Conservation (phyloP, 2,888 invertebrate species). For the Acronicta leporina region DNA sequence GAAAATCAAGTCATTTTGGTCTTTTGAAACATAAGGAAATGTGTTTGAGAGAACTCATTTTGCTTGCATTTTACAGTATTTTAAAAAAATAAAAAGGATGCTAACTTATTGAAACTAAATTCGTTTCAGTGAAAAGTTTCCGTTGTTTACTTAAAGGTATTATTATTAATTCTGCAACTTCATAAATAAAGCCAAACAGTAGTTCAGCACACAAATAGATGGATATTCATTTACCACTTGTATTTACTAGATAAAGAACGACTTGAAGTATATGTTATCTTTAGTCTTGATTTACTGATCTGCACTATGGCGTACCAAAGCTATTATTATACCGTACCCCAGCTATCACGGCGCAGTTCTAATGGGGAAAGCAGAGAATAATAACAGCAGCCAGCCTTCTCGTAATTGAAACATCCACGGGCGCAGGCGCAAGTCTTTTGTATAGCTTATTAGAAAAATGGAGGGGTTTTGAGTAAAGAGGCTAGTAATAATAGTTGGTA, state of each 20-base stretch:
- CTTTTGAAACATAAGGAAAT: not conserved
- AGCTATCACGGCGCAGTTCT: slow-evolving; percentile 40
- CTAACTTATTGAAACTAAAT: too few species aligned
- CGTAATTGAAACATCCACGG: slow-evolving; percentile 58
- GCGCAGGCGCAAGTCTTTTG: slow-evolving; percentile 32
- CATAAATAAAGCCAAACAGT: slow-evolving; percentile 19
- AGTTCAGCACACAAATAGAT: slow-evolving; percentile 1
- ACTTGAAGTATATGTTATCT: slow-evolving; percentile 30
- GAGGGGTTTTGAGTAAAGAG: slow-evolving; percentile 23
- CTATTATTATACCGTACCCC: slow-evolving; percentile 45
- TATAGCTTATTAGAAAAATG: slow-evolving; percentile 42
- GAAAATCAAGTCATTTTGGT: slow-evolving; percentile 14
- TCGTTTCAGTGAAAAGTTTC: too few species aligned
- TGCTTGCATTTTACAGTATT: too few species aligned
- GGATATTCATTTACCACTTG: not conserved
- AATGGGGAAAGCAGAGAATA: slow-evolving; percentile 50
- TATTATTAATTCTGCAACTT: too few species aligned
- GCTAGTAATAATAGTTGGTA: slow-evolving; percentile 15
- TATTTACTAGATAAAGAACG: slow-evolving; percentile 28
- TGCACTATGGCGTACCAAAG: slow-evolving; percentile 25
- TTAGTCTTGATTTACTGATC: slow-evolving; percentile 43
- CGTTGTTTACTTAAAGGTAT: too few species aligned
- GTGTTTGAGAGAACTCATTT: too few species aligned
- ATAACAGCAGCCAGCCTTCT: slow-evolving; percentile 38
- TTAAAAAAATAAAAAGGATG: too few species aligned